Percentiles rank a stretch among this genome's conserved stretches.
Conservation (phyloP, 2,113 vertebrate genomes). For the Lipophrys pholis region DNA sequence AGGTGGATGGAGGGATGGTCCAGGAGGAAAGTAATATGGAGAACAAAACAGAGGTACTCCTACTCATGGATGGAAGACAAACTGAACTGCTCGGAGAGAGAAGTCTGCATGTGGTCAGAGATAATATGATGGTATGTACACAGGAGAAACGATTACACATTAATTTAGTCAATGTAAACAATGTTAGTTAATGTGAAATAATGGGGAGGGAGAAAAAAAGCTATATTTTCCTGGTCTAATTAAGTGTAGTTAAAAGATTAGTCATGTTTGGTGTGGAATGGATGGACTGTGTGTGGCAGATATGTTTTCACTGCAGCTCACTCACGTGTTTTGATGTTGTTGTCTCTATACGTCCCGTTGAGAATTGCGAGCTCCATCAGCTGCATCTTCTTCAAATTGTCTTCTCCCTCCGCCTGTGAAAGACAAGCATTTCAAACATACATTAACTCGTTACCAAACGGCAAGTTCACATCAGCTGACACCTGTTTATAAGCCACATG, state of each 20-base stretch:
- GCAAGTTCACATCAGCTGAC: conserved; percentile 6
- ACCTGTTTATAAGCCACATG: conserved; percentile 34
- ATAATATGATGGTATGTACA: conserved; percentile 37
- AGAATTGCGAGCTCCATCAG: conserved; percentile 88
- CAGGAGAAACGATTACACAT: conserved; percentile 19
- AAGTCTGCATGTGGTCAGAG: conserved; percentile 37
- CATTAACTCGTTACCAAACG: conserved; percentile 6
- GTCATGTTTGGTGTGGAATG: conserved; percentile 20
- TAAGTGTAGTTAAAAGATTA: conserved; percentile 21
- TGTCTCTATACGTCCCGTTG: conserved; percentile 89
- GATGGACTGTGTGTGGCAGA: not conserved
- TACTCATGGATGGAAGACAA: conserved; percentile 55
- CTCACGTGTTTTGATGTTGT: conserved; percentile 87
- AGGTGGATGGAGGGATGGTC: conserved; percentile 17
- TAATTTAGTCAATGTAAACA: conserved; percentile 17
- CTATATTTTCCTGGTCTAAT: not conserved
- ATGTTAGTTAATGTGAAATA: conserved; percentile 36
- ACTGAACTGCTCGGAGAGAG: conserved; percentile 48
- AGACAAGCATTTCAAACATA: conserved; percentile 4
- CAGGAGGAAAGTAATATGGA: conserved; percentile 36
- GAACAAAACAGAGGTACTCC: conserved; percentile 53
- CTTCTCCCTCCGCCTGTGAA: conserved; percentile 85
- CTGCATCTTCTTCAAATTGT: conserved; percentile 90
- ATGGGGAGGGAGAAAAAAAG: not conserved
- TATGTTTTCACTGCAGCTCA: conserved; percentile 17